phyloP scores from a whole-genome alignment of 2,113 vertebrate species.

The Epinephelus cyanopodus region DNA sequence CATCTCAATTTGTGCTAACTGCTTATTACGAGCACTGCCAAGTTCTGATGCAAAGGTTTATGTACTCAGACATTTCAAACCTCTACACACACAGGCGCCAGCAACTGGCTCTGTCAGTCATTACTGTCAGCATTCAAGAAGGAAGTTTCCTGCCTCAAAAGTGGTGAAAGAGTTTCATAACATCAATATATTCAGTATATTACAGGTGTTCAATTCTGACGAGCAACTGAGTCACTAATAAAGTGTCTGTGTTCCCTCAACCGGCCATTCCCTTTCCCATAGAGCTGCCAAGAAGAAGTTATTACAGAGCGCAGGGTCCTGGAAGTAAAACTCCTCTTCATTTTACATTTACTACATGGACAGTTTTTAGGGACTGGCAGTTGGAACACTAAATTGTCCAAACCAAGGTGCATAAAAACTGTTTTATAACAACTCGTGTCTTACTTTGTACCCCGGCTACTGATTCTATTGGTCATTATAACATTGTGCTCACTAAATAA shows the following conservation, averaged over 20 bases:
- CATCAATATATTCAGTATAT: neutral
- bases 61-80: constrained; percentile 2
- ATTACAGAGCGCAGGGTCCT: neutral
- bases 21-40: neutral
- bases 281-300: neutral
- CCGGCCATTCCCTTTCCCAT: too few species aligned
- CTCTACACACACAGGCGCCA: neutral
- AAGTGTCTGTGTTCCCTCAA: neutral
- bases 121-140: neutral
- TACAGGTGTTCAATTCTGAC: neutral
- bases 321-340: neutral
- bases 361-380: too few species aligned
- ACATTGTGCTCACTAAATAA: neutral
- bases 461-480: neutral
- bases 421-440: neutral
- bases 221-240: neutral
- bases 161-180: neutral
- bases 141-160: neutral
- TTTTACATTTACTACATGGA: neutral
- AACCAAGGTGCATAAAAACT: neutral
- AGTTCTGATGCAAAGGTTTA: constrained; percentile 4
- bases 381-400: neutral
- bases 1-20: neutral
- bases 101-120: neutral
- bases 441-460: neutral